Base-by-base conservation (phyloP, 2,113 vertebrate species). In the Pelecanus crispus region DNA sequence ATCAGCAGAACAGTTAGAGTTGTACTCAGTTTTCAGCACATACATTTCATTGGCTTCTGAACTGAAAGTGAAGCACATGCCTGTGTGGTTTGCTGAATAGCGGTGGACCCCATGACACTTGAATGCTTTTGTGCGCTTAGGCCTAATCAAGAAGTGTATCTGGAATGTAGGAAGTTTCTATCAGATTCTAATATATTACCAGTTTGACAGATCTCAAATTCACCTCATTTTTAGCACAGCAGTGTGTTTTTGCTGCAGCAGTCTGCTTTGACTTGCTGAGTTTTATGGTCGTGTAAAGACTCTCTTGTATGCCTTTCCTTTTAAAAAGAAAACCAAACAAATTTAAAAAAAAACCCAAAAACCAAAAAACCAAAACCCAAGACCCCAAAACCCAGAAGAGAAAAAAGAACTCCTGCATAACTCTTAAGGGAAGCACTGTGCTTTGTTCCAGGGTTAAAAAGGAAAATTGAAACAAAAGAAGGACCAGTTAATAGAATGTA, bases 401-500 rank as follows among this genome's bases (percentile, higher is more conserved):
- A 49, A 28, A 81, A 26, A 89, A 45, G 26, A 74, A 25, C 25
- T 86, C 47, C 49, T 45, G 44, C 47, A 11, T 28, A 81, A 77
- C 15, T 92, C 53, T 36, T 68, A 63, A 73, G 62, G 59, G 61
- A 66, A 81, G 62, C 92, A 20, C 31, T 72, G 28, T 84, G 42
- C 81, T 97, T 96, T 65, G 14, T 95, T 95, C 53, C 31, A 88
- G 92, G 70, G 36, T 72, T 86, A 59, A 78, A 86, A 74, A 72
- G 44, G 34, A 70, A 93, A 90, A 85, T 7, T 49, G 53, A 89
- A 91, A 79, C 28, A 91, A 94, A 93, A 77, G 53, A 49, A 73
- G 17, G 21, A 68, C 24, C 59, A 50, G 81, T 92, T 95, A 94
- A 89, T 73, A 92, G 66, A 80, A 62, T 63, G 49, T 75, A 95